Evolutionary conservation across 2,888 invertebrate species (phyloP).

Genomic region (Acanthococcus lagerstroemiae): DNA sequence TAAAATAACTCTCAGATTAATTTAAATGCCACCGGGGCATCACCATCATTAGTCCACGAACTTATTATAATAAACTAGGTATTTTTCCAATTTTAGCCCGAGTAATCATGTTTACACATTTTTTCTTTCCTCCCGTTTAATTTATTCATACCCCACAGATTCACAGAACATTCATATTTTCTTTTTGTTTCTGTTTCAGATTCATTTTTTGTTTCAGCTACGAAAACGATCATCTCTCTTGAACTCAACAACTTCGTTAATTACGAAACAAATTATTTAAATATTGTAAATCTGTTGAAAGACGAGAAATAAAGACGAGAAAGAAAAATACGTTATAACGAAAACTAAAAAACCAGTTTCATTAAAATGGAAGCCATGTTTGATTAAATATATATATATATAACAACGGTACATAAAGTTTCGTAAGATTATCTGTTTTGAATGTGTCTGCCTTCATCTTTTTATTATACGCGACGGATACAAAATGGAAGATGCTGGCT

Average conservation of each 20-base stretch:
- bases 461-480: conserved; percentile 1
- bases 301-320: neutral
- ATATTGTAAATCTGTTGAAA: neutral
- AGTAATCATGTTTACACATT: no score
- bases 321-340: conserved; percentile 23
- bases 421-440: conserved; percentile 18
- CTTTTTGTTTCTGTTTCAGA: no score
- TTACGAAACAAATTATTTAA: neutral
- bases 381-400: conserved; percentile 23
- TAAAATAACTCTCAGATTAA: no score
- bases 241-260: neutral
- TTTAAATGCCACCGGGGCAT: no score
- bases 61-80: no score
- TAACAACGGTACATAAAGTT: conserved; percentile 11
- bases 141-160: no score
- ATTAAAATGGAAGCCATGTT: conserved; percentile 25
- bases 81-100: no score
- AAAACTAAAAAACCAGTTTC: conserved; percentile 23
- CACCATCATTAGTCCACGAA: no score
- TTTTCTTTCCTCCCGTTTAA: no score
- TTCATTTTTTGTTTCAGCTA: no score
- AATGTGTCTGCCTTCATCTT: conserved; percentile 2
- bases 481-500: conserved; percentile 24
- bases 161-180: no score
- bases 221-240: no score